These are phyloP conservation scores for Caenorhabditis becei DNA, from an alignment of 2,888 invertebrate genomes.

Conservation along the genomic window DNA sequence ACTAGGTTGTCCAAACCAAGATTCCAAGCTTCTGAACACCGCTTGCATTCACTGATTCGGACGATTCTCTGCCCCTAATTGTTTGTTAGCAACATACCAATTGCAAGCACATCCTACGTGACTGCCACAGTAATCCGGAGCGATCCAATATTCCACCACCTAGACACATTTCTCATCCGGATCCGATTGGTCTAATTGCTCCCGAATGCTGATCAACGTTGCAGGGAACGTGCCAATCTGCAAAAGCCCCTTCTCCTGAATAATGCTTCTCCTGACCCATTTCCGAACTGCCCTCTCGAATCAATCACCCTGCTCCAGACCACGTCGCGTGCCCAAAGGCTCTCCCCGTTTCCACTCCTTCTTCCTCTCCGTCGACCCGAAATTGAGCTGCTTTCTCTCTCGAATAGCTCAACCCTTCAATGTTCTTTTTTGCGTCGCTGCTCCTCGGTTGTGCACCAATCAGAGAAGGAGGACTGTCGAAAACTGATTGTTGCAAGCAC, in stretches of 20 bases:
- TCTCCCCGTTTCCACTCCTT: conserved; percentile 23
- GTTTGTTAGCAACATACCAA: too few relatives aligned
- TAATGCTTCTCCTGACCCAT: not conserved
- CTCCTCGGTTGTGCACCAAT: not conserved
- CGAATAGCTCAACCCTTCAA: conserved; percentile 21
- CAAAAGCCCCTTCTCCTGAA: not conserved
- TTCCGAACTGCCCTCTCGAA: not conserved
- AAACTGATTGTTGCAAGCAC: too few relatives aligned
- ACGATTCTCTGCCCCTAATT: too few relatives aligned
- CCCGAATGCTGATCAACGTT: not conserved
- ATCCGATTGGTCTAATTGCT: not conserved
- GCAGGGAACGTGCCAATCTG: conserved; percentile 2
- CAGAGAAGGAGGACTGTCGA: conserved; percentile 2
- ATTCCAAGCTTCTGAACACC: too few relatives aligned
- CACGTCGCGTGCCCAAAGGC: conserved; percentile 12
- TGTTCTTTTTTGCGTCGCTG: conserved; percentile 23
- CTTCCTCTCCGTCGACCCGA: conserved; percentile 28
- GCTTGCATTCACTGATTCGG: too few relatives aligned
- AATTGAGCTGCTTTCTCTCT: conserved; percentile 45
- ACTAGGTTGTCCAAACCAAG: too few relatives aligned
- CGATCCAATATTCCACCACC: too few relatives aligned
- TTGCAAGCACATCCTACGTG: too few relatives aligned
- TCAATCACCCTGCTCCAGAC: not conserved
- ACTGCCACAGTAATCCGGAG: too few relatives aligned
- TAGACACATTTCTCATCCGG: too few relatives aligned